Base-by-base conservation (phyloP, 2,797 vertebrate genomes). In the Microctenopoma steveboyesi region DNA sequence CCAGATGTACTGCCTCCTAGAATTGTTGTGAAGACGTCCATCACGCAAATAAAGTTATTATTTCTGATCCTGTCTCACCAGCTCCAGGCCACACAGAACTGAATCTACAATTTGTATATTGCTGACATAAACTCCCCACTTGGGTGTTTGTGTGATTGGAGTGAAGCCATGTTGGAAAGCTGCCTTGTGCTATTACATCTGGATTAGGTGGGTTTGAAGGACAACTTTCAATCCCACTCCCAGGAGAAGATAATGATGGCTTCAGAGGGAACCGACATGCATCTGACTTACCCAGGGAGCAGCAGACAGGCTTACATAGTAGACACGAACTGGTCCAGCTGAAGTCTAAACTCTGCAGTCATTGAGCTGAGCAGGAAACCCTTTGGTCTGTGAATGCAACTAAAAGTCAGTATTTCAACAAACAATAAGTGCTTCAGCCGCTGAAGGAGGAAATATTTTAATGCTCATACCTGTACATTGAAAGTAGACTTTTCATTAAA, bases 201-300 rank as follows among this genome's bases (percentile, higher is more conserved):
- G 72, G 81, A 83, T 87, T 84, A 78, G 79, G 68, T 75, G 74
- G 74, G 64, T 72, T 82, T 81, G 72, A 78, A 62, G 65, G 53
- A 64, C 66, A 63, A 47, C 53, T 81, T 66, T 54, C 48, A 48
- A 8, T 40, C 62, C 46, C 33, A 4, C 73, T 78, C 66, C 50
- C 46, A 53, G 72, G 79, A 89, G 80, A 73, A 88, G 86, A 89
- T 88, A 83, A 90, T 89, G 74, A 85, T 49, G 65, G 74, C 79
- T 83, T 79, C 57, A n/a, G 52, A 70, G 64, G 65, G 74, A 72
- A 61, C 22, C 27, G 63, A 78, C 79, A 85, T 62, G 80, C 60
- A 45, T 84, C 76, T 76, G 57, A 65, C 25, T 55, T 15, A 62
- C 65, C 57, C 33, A 10, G 48, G 33, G 64, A 66, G 70, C 69